Percentiles rank a stretch among this genome's conserved stretches.
These are phyloP conservation scores for Corythoichthys intestinalis DNA, from an alignment of 2,113 vertebrate species.

Conservation along the genomic window DNA sequence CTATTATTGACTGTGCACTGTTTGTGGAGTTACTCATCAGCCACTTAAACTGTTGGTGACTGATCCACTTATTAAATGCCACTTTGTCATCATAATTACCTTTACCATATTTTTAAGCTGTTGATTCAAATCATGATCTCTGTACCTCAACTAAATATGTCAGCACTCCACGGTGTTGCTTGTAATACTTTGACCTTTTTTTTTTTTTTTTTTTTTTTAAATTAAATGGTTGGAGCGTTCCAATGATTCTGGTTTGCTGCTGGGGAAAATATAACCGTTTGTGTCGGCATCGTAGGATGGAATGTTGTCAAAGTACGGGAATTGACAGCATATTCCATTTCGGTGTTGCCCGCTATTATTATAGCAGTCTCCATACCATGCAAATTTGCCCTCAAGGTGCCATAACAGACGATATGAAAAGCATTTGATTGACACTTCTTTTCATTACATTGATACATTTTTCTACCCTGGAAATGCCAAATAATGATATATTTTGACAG, in stretches of 20 bases:
- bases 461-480: too few relatives aligned
- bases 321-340: too few relatives aligned
- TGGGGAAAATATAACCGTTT: too few relatives aligned
- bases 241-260: background rate
- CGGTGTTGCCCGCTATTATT: too few relatives aligned
- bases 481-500: too few relatives aligned
- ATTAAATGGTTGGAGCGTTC: background rate
- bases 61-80: slow-evolving; percentile 50
- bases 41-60: slow-evolving; percentile 30
- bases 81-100: slow-evolving; percentile 58
- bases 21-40: slow-evolving; percentile 32
- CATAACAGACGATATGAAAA: too few relatives aligned
- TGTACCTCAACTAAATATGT: slow-evolving; percentile 35
- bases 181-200: slow-evolving; percentile 22
- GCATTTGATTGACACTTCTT: too few relatives aligned
- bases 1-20: slow-evolving; percentile 5
- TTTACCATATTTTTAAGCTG: slow-evolving; percentile 45
- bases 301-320: too few relatives aligned
- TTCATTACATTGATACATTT: too few relatives aligned
- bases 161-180: background rate
- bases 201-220: background rate
- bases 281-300: too few relatives aligned
- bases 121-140: slow-evolving; percentile 34
- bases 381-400: too few relatives aligned
- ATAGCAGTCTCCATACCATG: too few relatives aligned